A percentile compares a stretch with the other conserved stretches of the same genome.
These are phyloP conservation scores for Gastracanthus pulcherrimus DNA, from an alignment of 2,888 invertebrate genomes.

Conservation along the genomic window DNA sequence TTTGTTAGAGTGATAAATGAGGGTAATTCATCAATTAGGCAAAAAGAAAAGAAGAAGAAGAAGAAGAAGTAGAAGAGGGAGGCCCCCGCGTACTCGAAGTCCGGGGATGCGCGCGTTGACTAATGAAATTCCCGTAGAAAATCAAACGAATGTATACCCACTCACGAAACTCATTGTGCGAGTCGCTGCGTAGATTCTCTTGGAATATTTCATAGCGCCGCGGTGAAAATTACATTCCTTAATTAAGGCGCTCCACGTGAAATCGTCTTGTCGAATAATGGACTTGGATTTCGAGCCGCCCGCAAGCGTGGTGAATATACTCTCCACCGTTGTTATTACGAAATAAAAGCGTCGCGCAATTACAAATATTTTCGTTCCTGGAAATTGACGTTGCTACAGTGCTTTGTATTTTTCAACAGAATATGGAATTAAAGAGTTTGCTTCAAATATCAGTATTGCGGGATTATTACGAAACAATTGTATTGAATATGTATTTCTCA, in stretches of 20 bases:
- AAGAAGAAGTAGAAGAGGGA: no score
- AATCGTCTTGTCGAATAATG: constrained; percentile 31
- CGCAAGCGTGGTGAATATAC: no score
- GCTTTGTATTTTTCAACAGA: background rate
- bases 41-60: constrained; percentile 3
- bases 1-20: constrained; percentile 34
- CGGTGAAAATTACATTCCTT: constrained; percentile 35
- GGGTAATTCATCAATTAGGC: constrained; percentile 30
- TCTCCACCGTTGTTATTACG: no score
- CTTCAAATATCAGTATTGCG: no score
- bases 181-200: background rate
- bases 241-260: constrained; percentile 7
- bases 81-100: background rate
- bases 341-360: constrained; percentile 1
- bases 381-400: background rate
- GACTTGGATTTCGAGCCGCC: background rate
- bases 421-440: no score
- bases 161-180: background rate
- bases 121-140: constrained; percentile 38
- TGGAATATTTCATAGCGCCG: constrained; percentile 22
- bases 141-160: constrained; percentile 23
- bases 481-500: no score
- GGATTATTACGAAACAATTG: no score
- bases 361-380: background rate
- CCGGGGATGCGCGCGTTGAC: background rate